These are phyloP conservation scores for Meandrusa payeni DNA, from an alignment of 2,888 invertebrate genomes.

Conservation along the genomic window DNA sequence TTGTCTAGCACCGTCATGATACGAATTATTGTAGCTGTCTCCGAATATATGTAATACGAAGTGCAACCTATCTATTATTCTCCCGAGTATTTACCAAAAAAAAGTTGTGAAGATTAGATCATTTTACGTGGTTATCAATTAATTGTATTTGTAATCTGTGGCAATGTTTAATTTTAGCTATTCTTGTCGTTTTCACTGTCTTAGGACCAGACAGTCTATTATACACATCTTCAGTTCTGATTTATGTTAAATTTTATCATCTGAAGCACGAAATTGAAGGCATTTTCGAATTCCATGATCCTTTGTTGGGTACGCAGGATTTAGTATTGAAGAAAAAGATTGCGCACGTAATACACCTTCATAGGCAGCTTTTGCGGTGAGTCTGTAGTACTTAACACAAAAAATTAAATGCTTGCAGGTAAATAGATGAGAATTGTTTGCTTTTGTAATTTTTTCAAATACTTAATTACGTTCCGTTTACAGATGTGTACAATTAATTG, in stretches of 20 bases:
- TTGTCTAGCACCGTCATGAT: too few relatives aligned
- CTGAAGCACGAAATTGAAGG: conserved; percentile 14
- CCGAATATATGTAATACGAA: too few relatives aligned
- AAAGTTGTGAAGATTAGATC: too few relatives aligned
- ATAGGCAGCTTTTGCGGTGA: conserved; percentile 8
- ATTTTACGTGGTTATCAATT: too few relatives aligned
- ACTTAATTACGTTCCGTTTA: not conserved
- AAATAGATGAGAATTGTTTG: too few relatives aligned
- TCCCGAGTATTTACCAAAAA: too few relatives aligned
- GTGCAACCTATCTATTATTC: too few relatives aligned
- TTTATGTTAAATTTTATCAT: conserved; percentile 25
- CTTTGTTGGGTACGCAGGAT: not conserved
- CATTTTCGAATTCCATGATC: conserved; percentile 6
- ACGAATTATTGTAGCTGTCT: too few relatives aligned
- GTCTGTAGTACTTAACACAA: not conserved
- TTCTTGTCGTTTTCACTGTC: conserved; percentile 15
- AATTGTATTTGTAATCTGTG: not conserved
- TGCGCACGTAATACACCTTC: not conserved
- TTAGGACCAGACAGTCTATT: conserved; percentile 27
- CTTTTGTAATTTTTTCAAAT: not conserved
- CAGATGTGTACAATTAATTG: conserved; percentile 50
- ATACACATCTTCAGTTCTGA: conserved; percentile 24
- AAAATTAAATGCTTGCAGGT: not conserved
- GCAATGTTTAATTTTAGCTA: conserved; percentile 5
- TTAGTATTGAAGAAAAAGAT: conserved; percentile 6